Conservation (phyloP, 1,140 invertebrate species). For the Drosophila sturtevanti region DNA sequence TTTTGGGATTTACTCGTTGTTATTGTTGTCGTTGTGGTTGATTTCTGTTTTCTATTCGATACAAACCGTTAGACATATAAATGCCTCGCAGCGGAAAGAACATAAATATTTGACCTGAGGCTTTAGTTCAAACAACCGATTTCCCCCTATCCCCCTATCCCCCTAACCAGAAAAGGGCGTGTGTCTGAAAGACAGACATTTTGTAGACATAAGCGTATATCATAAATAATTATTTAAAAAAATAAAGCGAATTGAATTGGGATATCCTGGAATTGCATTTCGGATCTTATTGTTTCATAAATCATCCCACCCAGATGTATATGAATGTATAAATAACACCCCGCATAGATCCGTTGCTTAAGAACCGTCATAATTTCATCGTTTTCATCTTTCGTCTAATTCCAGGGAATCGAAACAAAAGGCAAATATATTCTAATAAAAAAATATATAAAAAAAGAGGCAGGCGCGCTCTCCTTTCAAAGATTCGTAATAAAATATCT, state of each 20-base stretch:
- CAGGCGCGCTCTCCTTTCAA: slow-evolving; percentile 52
- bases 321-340: slow-evolving; percentile 51
- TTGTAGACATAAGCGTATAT: not conserved
- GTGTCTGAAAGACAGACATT: slow-evolving; percentile 41
- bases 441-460: not conserved
- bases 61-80: slow-evolving; percentile 42
- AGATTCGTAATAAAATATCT: slow-evolving; percentile 48
- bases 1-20: slow-evolving; percentile 38
- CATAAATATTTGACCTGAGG: slow-evolving; percentile 32
- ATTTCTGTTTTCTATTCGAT: slow-evolving; percentile 18
- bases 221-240: slow-evolving; percentile 4
- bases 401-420: slow-evolving; percentile 69
- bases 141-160: slow-evolving; percentile 37
- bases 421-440: slow-evolving; percentile 17
- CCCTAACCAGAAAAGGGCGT: slow-evolving; percentile 49
- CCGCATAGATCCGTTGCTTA: slow-evolving; percentile 55
- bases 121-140: not conserved
- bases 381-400: slow-evolving; percentile 45
- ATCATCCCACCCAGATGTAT: slow-evolving; percentile 51
- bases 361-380: slow-evolving; percentile 49
- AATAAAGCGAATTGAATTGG: not conserved
- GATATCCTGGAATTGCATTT: slow-evolving; percentile 41
- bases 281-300: slow-evolving; percentile 50
- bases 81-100: slow-evolving; percentile 40
- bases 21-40: slow-evolving; percentile 25